These are phyloP conservation scores for Thomomys bottae DNA, from an alignment of 2,113 vertebrate species.

Conservation along the genomic window DNA sequence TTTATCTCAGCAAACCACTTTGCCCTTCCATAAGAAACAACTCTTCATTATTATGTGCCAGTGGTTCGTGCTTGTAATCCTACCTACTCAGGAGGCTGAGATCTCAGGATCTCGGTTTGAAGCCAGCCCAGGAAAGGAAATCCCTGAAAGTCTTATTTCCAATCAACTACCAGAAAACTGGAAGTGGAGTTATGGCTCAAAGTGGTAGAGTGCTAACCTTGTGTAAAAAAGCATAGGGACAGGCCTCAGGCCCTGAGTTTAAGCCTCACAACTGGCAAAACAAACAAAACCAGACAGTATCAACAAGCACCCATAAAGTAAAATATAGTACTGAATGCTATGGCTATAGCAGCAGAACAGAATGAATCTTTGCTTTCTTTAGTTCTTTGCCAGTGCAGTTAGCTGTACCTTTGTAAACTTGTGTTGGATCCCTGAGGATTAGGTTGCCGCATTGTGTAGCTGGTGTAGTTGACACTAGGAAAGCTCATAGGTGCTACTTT, in stretches of 20 bases:
- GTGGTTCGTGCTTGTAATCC: no score
- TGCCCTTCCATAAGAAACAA: neutral
- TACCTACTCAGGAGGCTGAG: no score
- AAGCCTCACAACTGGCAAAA: no score
- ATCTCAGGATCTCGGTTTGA: no score
- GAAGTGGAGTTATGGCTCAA: no score
- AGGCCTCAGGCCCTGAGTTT: no score
- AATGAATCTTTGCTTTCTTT: neutral
- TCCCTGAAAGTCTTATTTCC: no score
- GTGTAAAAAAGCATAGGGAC: no score
- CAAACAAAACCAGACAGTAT: no score
- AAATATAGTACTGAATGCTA: neutral
- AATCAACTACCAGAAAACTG: no score
- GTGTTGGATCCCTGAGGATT: neutral
- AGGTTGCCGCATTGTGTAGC: neutral
- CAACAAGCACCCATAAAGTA: neutral
- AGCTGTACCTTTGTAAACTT: neutral
- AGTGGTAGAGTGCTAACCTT: no score
- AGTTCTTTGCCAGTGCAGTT: neutral
- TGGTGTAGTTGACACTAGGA: neutral
- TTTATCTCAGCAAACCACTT: neutral
- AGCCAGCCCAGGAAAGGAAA: no score
- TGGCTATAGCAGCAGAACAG: neutral
- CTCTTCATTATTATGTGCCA: neutral
- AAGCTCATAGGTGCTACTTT: conserved; percentile 13